These are phyloP conservation scores for Emydura subglobosa DNA, from an alignment of 2,113 vertebrate genomes.

Conservation along the genomic window DNA sequence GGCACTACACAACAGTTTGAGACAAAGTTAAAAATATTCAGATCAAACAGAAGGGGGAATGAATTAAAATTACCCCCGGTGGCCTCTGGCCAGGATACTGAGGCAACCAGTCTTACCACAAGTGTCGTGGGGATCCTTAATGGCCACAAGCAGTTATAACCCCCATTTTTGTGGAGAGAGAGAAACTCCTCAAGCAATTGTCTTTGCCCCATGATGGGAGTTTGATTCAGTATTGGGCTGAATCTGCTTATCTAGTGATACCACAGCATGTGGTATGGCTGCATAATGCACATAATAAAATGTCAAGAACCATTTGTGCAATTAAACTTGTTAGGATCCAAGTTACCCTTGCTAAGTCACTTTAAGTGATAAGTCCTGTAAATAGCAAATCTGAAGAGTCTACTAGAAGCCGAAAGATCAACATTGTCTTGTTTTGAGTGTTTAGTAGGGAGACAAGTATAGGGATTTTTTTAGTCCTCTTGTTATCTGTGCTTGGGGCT, in stretches of 20 bases:
- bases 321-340: background rate
- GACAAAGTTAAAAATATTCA: accelerated
- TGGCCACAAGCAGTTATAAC: background rate
- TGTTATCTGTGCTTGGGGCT: background rate
- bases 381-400: background rate
- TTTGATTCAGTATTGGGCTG: background rate
- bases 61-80: background rate
- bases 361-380: background rate
- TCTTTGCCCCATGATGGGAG: background rate
- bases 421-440: background rate
- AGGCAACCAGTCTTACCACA: background rate
- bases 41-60: conserved; percentile 9
- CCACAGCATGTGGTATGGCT: background rate
- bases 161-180: background rate
- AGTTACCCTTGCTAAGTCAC: background rate
- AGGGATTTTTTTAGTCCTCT: background rate
- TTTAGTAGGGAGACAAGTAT: background rate
- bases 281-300: background rate
- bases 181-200: too few species aligned
- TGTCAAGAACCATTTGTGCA: background rate
- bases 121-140: background rate
- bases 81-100: background rate
- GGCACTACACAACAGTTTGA: background rate
- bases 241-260: background rate
- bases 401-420: background rate